Evolutionary conservation across 1,140 invertebrate genomes (phyloP), one percentile per base, ranked within the genome.

Genomic region (Mizuhopecten yessoensis): DNA sequence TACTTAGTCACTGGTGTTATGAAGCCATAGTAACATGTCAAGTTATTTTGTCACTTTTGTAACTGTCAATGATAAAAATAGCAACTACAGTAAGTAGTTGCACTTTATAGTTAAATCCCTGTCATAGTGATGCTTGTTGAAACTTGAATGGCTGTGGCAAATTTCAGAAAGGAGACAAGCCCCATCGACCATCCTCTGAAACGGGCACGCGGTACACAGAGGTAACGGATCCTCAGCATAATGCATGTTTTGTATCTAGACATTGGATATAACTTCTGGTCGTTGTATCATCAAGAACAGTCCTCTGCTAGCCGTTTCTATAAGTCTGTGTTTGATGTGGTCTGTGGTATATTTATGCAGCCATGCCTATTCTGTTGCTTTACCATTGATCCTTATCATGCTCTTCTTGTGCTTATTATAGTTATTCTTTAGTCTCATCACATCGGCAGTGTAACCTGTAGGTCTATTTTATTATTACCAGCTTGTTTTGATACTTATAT

Each of bases 91-190:
- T n/a, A n/a, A n/a, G n/a, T n/a, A n/a, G n/a, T n/a, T n/a, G n/a
- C n/a, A n/a, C n/a, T n/a, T n/a, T n/a, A n/a, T n/a, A n/a, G n/a
- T n/a, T n/a, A n/a, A n/a, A n/a, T n/a, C n/a, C n/a, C n/a, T n/a
- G n/a, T n/a, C n/a, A n/a, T n/a, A n/a, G n/a, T n/a, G n/a, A n/a
- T n/a, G n/a, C n/a, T n/a, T n/a, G n/a, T n/a, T n/a, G n/a, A n/a
- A 5, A 45, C 9, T 17, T 9, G 9, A 75, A 75, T 9, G 57
- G 5, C 17, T 75, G 11, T 75, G 17, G 29, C 57, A 75, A 75
- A 75, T 75, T 75, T 75, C 57, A 75, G 57, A 75, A 11, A 75
- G 57, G 57, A 75, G 57, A n/a, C 57, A 75, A 17, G n/a, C 57
- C 57, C 57, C 57, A 5, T 75, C 57, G 57, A 75, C 57, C 57